Evolutionary conservation across 2,888 invertebrate genomes (phyloP).

Genomic region (Torymus aiolomorphi): DNA sequence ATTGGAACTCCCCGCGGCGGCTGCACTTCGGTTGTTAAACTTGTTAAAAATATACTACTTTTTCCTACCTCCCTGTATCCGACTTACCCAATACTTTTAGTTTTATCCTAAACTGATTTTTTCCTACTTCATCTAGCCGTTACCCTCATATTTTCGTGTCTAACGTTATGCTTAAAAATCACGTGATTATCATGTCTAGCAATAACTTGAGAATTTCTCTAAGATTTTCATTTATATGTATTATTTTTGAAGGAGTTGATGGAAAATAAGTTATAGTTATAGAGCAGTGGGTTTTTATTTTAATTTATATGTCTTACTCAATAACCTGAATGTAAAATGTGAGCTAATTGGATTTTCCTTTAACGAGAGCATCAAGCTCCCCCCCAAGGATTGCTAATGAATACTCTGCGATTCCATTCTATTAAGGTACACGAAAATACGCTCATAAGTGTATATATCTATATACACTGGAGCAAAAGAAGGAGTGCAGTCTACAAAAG

Average conservation of each 20-base stretch:
- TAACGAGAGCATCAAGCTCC: slow-evolving; percentile 34
- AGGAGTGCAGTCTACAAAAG: neutral
- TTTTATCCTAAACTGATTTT: too few species aligned
- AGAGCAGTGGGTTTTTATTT: slow-evolving; percentile 22
- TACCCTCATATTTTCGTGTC: too few species aligned
- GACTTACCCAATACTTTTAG: too few species aligned
- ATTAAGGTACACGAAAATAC: slow-evolving; percentile 8
- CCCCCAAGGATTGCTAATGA: slow-evolving; percentile 14
- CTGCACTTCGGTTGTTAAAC: slow-evolving; percentile 15
- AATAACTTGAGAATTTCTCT: too few species aligned
- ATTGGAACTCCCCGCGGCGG: slow-evolving; percentile 22
- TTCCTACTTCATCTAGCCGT: too few species aligned
- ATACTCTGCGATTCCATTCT: neutral
- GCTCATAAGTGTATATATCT: neutral
- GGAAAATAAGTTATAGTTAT: neutral
- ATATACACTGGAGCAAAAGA: neutral
- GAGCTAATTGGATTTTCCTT: slow-evolving; percentile 9
- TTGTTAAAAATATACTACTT: neutral
- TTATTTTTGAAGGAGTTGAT: neutral
- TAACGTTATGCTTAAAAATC: too few species aligned
- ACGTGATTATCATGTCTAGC: too few species aligned
- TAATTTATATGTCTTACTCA: slow-evolving; percentile 21
- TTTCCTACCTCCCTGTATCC: too few species aligned
- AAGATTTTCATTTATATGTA: neutral
- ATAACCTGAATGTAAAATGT: slow-evolving; percentile 29